phyloP scores from a whole-genome alignment of 2,113 vertebrate species.

The Cariama cristata region DNA sequence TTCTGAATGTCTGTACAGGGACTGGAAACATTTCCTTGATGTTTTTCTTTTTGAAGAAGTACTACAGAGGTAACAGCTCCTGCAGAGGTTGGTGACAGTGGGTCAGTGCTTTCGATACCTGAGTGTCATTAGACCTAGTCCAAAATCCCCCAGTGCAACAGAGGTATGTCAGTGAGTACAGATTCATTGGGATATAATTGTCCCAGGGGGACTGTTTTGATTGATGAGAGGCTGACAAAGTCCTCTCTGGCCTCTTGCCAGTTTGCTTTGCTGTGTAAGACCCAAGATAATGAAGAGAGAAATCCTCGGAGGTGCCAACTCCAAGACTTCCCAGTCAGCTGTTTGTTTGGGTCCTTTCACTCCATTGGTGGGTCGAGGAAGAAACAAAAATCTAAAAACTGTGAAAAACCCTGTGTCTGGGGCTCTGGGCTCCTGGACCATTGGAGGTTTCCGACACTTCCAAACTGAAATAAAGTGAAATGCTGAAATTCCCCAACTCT shows the following conservation, averaged over 20 bases:
- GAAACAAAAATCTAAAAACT: not conserved
- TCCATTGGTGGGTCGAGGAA: not conserved
- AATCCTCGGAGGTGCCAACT: not conserved
- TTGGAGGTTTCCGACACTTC: not conserved
- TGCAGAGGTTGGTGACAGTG: not conserved
- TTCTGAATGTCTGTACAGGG: not conserved
- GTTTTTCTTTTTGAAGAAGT: not conserved
- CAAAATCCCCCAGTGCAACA: not conserved
- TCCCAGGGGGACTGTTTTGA: not conserved
- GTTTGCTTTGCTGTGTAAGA: not conserved
- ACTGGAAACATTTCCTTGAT: not conserved
- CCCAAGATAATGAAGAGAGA: not conserved
- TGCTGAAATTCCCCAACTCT: not conserved
- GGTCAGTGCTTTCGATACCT: not conserved
- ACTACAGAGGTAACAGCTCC: not conserved
- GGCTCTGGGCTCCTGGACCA: not conserved
- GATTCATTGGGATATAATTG: not conserved
- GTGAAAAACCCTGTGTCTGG: rapidly evolving
- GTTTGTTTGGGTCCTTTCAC: not conserved
- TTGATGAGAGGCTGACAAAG: not conserved
- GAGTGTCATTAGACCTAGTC: not conserved
- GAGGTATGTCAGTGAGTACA: rapidly evolving
- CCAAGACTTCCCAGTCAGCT: not conserved
- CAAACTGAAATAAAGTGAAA: not conserved
- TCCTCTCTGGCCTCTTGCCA: not conserved